Evolutionary conservation across 2,113 vertebrate genomes (phyloP).

Genomic region (Prietella phreatophila): DNA sequence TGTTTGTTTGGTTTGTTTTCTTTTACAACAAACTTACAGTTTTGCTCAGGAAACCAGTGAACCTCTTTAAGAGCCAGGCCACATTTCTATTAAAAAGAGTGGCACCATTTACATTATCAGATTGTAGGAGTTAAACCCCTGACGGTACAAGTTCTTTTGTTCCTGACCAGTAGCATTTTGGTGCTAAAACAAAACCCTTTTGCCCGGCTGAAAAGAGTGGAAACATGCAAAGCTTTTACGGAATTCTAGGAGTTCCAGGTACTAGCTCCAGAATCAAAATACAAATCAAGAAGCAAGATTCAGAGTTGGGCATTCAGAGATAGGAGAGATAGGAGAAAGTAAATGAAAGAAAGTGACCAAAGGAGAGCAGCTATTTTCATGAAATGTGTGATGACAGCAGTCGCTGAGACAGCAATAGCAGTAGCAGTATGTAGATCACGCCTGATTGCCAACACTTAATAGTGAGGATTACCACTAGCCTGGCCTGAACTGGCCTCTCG

Average conservation of each 20-base stretch:
- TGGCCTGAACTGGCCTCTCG: constrained; percentile 29
- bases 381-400: constrained; percentile 50
- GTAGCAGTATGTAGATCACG: constrained; percentile 49
- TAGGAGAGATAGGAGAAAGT: not conserved
- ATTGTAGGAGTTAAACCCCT: not conserved
- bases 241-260: no score
- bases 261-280: no score
- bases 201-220: not conserved
- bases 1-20: no score
- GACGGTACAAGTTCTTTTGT: not conserved
- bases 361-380: constrained; percentile 30
- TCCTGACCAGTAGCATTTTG: not conserved
- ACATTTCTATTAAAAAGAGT: not conserved
- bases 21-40: not conserved
- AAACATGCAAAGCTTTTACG: not conserved
- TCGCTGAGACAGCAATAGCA: constrained; percentile 55
- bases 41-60: not conserved
- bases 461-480: constrained; percentile 50
- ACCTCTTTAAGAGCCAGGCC: not conserved
- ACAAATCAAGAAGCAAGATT: not conserved
- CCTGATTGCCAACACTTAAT: constrained; percentile 55
- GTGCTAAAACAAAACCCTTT: not conserved
- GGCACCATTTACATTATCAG: not conserved
- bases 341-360: constrained; percentile 12
- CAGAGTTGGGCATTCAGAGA: not conserved